Evolutionary conservation across 1,140 invertebrate genomes (phyloP).

Genomic region (Drosophila paulistorum): DNA sequence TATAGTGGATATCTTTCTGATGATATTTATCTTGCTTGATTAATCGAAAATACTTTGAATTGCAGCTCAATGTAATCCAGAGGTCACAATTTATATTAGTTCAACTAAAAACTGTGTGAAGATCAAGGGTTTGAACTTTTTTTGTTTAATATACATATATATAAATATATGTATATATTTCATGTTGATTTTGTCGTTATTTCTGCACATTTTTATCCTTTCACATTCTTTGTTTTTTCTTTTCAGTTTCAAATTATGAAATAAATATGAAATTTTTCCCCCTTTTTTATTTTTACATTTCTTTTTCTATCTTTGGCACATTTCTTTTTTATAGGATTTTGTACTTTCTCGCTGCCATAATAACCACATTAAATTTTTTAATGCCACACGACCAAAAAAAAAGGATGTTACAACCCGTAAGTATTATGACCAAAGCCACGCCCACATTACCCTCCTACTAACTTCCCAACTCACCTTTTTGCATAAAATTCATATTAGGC

Average conservation of each 20-base stretch:
- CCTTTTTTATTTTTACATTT: conserved; percentile 5
- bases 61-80: background rate
- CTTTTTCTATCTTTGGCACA: conserved; percentile 27
- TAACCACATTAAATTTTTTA: conserved; percentile 65
- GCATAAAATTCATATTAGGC: conserved; percentile 79
- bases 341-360: conserved; percentile 36
- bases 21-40: too few relatives aligned
- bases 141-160: too few relatives aligned
- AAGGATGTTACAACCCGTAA: conserved; percentile 42
- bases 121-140: background rate
- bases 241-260: conserved; percentile 8
- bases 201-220: background rate
- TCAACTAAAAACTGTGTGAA: background rate
- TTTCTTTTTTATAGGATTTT: conserved; percentile 20
- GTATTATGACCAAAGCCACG: conserved; percentile 54
- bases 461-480: conserved; percentile 43
- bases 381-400: conserved; percentile 41
- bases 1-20: too few relatives aligned
- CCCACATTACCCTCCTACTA: conserved; percentile 22
- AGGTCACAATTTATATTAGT: background rate
- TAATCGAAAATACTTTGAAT: too few relatives aligned
- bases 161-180: too few relatives aligned
- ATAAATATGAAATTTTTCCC: conserved; percentile 5
- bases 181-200: background rate
- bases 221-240: too few relatives aligned